Evolutionary conservation across 1,140 invertebrate species (phyloP), one percentile per base, ranked within the genome.

Genomic region (Diuraphis noxia): DNA sequence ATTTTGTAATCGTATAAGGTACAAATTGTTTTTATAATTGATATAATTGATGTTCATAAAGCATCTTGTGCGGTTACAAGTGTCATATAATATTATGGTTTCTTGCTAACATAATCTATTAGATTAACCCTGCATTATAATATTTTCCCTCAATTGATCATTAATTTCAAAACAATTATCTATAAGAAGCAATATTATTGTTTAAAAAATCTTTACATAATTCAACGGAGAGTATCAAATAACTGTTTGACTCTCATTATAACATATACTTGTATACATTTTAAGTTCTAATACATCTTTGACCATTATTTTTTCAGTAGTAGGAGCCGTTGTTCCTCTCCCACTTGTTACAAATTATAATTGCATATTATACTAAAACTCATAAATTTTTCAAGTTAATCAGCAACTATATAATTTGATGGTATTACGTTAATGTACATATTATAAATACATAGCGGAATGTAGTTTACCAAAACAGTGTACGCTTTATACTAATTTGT

Each of bases 271-370:
- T 72, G 13, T 72, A 72, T n/a, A 72, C n/a, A 30, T 72, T 72
- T 72, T n/a, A 72, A 17, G 56, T 72, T 17, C n/a, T 72, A 6
- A n/a, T 13, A 72, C 56, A 72, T 72, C 56, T 34, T 72, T 72
- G n/a, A 72, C 56, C 30, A 72, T 72, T n/a, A 72, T 72, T 72
- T 72, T 72, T 72, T 72, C 13, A 72, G 56, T n/a, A 72, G 56
- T n/a, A 5, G 6, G n/a, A 72, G 56, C 56, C n/a, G 13, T 72
- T 72, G 56, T 72, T 72, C 13, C 56, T 72, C 56, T 72, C 34
- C 56, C 56, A 72, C 56, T n/a, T 72, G n/a, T 72, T 72, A 72
- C 34, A 72, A 72, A 72, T 72, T 72, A 72, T 72, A 72, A 72
- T 72, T 72, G 56, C 30, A 72, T 72, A 72, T 72, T 72, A 72